Evolutionary conservation across 2,888 invertebrate genomes (phyloP).

Genomic region (Tribolium freemani): DNA sequence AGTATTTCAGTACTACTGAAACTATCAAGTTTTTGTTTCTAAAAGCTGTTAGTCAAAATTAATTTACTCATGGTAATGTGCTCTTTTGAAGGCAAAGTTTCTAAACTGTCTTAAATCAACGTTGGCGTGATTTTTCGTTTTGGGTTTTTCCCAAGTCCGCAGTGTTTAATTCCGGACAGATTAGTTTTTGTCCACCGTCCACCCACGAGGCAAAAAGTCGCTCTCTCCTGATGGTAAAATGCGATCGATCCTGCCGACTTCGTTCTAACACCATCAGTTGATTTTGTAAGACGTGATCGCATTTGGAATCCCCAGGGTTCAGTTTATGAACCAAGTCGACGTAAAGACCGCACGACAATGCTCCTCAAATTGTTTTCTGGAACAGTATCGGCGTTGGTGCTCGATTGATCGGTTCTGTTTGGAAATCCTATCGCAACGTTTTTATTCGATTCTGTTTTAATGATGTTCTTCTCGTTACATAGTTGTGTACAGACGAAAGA

Average conservation of each 20-base stretch:
- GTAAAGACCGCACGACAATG: constrained; percentile 59
- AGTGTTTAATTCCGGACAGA: not conserved
- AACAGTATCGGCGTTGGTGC: constrained; percentile 26
- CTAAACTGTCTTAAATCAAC: too few species aligned
- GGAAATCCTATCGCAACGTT: constrained; percentile 17
- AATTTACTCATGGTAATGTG: not conserved
- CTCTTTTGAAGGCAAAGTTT: too few species aligned
- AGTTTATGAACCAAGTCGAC: constrained; percentile 59
- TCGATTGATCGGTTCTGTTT: constrained; percentile 37
- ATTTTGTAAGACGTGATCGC: constrained; percentile 62
- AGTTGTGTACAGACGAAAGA: not conserved
- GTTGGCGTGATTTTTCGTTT: too few species aligned
- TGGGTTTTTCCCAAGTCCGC: not conserved
- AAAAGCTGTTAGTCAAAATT: not conserved
- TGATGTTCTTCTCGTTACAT: not conserved
- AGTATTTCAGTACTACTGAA: too few species aligned
- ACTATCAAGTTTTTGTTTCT: too few species aligned
- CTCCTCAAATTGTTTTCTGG: constrained; percentile 58
- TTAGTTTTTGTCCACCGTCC: not conserved
- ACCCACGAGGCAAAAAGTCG: not conserved
- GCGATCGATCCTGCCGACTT: constrained; percentile 54
- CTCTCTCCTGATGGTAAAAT: constrained; percentile 52
- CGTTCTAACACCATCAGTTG: constrained; percentile 57
- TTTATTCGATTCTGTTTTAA: not conserved
- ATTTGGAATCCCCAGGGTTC: constrained; percentile 58